A percentile compares a stretch with the other conserved stretches of the same genome.
phyloP scores from a whole-genome alignment of 2,113 vertebrate species.

The Gobio gobio region DNA sequence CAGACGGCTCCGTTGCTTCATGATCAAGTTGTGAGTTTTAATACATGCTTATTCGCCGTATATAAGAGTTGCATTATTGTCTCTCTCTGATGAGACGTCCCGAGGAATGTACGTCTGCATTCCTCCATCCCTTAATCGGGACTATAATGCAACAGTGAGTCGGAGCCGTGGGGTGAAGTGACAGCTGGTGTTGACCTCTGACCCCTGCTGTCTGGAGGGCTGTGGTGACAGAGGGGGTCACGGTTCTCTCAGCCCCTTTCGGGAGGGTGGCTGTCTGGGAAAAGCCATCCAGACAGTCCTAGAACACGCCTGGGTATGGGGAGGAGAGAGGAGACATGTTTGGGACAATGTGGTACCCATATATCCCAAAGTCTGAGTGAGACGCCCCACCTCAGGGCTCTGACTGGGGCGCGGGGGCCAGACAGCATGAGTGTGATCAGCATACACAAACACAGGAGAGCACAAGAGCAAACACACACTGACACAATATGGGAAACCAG shows the following conservation, averaged over 20 bases:
- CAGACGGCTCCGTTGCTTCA: background rate
- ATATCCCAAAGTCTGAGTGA: slow-evolving; percentile 46
- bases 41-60: background rate
- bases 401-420: slow-evolving; percentile 55
- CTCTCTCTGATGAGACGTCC: slow-evolving; percentile 10
- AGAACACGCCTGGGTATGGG: slow-evolving; percentile 65
- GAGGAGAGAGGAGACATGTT: slow-evolving; percentile 50
- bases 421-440: slow-evolving; percentile 54
- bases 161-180: slow-evolving; percentile 73
- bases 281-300: slow-evolving; percentile 74
- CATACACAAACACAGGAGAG: slow-evolving; percentile 50
- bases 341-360: slow-evolving; percentile 61
- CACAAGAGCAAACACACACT: slow-evolving; percentile 43
- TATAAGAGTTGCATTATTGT: background rate
- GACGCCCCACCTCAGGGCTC: slow-evolving; percentile 52
- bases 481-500: slow-evolving; percentile 61
- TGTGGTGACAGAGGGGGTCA: slow-evolving; percentile 70
- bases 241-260: slow-evolving; percentile 61
- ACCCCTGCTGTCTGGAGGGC: slow-evolving; percentile 75
- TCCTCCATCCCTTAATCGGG: slow-evolving; percentile 52
- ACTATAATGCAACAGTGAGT: slow-evolving; percentile 71
- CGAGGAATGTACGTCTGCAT: slow-evolving; percentile 55
- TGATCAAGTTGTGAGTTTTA: background rate
- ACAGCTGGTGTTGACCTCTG: slow-evolving; percentile 75
- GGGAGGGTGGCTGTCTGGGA: slow-evolving; percentile 68